phyloP scores from a whole-genome alignment of 2,797 vertebrate species.

The Salarias fasciatus region DNA sequence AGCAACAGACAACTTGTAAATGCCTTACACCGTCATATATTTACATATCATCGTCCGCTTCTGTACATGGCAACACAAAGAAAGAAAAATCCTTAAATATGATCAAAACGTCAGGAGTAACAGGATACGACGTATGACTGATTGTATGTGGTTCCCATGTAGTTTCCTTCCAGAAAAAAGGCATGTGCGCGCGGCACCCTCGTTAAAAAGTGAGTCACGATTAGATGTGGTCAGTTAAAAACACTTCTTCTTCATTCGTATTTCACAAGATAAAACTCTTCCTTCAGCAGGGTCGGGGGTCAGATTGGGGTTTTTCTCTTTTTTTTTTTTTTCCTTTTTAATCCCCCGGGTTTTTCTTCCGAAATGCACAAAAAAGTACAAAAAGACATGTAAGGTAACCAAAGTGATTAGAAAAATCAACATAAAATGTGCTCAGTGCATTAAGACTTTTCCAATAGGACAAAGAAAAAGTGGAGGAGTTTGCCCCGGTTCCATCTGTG shows the following conservation, averaged over 20 bases:
- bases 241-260: constrained; percentile 67
- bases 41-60: constrained; percentile 87
- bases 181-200: constrained; percentile 75
- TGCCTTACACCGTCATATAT: constrained; percentile 86
- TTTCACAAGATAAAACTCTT: constrained; percentile 77
- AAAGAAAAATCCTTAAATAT: constrained; percentile 71
- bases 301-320: too few species aligned
- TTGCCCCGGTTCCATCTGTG: constrained; percentile 63
- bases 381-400: constrained; percentile 72
- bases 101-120: constrained; percentile 68
- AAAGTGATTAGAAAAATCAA: constrained; percentile 69
- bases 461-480: constrained; percentile 62
- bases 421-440: constrained; percentile 80
- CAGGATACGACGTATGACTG: constrained; percentile 72
- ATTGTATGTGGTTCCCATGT: constrained; percentile 72
- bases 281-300: constrained; percentile 68
- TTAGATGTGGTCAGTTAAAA: constrained; percentile 75
- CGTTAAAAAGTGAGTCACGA: constrained; percentile 76
- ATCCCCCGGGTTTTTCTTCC: constrained; percentile 30
- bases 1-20: constrained; percentile 82
- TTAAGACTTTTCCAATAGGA: constrained; percentile 76
- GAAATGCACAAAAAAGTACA: constrained; percentile 72
- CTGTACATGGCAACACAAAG: constrained; percentile 82
- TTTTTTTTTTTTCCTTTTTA: too few species aligned
- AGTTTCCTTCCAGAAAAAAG: constrained; percentile 72